Percentiles rank a stretch among this genome's conserved stretches.
Evolutionary conservation across 2,888 invertebrate genomes (phyloP).

Genomic region (Ditula angustiorana): DNA sequence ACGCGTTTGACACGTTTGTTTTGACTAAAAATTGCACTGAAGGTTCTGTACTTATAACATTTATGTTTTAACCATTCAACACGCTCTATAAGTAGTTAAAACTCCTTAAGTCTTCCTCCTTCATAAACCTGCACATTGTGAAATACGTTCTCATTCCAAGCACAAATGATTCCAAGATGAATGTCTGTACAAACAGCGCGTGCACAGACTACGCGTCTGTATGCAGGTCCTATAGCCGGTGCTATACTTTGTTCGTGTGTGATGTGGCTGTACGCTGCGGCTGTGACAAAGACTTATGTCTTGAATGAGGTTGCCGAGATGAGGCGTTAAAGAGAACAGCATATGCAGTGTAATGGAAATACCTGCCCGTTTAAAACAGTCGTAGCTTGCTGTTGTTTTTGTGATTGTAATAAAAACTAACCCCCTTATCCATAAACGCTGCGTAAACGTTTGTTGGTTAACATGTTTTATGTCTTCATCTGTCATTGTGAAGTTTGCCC

Average conservation of each 20-base stretch:
- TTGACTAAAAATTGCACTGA: too few species aligned
- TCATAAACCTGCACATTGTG: not conserved
- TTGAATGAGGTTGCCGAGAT: slow-evolving; percentile 19
- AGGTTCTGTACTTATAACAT: too few species aligned
- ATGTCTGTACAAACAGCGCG: slow-evolving; percentile 27
- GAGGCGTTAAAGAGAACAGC: slow-evolving; percentile 3
- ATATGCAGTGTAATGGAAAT: not conserved
- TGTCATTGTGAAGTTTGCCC: too few species aligned
- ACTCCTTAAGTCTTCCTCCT: too few species aligned
- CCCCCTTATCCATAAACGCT: too few species aligned
- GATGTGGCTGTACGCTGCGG: not conserved
- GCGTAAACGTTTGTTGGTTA: too few species aligned
- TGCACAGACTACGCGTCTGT: not conserved
- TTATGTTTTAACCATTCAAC: too few species aligned
- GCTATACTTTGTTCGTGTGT: not conserved
- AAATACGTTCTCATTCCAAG: slow-evolving; percentile 10
- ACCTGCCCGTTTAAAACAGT: not conserved
- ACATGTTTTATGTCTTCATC: too few species aligned
- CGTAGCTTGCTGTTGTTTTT: not conserved
- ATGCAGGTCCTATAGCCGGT: not conserved
- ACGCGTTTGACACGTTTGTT: too few species aligned
- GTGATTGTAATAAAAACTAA: too few species aligned
- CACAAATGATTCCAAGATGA: slow-evolving; percentile 30
- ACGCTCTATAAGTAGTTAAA: too few species aligned
- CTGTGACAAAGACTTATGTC: slow-evolving; percentile 16